Evolutionary conservation across 1,140 invertebrate species (phyloP), one percentile per base, ranked within the genome.

Genomic region (Brachionus calyciflorus): DNA sequence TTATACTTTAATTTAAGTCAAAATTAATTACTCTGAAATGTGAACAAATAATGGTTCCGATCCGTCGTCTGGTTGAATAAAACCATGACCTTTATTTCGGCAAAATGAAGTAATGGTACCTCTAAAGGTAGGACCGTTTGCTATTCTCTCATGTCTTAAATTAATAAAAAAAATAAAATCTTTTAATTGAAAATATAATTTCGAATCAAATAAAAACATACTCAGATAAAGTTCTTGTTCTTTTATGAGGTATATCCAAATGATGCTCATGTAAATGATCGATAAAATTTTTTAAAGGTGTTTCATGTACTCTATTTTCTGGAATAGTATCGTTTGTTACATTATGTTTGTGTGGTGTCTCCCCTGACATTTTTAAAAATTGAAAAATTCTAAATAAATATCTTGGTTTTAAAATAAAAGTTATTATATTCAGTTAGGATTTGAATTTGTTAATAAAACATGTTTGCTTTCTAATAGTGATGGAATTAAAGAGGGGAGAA

Each of bases 31-130:
- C 75, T 76, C 75, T 24, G 75, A 76, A 60, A 76, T 57, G 28
- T 76, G 75, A 41, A 57, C 21, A 76, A 76, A 76, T 44, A 76
- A 17, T 46, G 33, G 51, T 17, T 60, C 33, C 24, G 33, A 1
- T 33, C 49, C 48, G 33, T 76, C 51, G 28, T 76, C 48, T 7
- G 75, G 75, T 44, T 41, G 24, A 12, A 76, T 63, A 30, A 41
- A 60, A 5, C 75, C 75, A 60, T 76, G 75, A 33, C 75, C 75
- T 21, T 76, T 76, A 33, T 76, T 40, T 24, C 75, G 33, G 37
- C 75, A 76, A 44, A 76, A 76, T 1, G 70, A 55, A 19, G 24
- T 30, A 7, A 76, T 76, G 12, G 51, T 76, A 12, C 70, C 70
- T 76, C 41, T 55, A 30, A 76, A 51, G 5, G 49, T 76, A 1